Percentiles rank a stretch among this genome's conserved stretches.
phyloP scores from a whole-genome alignment of 2,797 vertebrate genomes.

The Naso thynnoides region DNA sequence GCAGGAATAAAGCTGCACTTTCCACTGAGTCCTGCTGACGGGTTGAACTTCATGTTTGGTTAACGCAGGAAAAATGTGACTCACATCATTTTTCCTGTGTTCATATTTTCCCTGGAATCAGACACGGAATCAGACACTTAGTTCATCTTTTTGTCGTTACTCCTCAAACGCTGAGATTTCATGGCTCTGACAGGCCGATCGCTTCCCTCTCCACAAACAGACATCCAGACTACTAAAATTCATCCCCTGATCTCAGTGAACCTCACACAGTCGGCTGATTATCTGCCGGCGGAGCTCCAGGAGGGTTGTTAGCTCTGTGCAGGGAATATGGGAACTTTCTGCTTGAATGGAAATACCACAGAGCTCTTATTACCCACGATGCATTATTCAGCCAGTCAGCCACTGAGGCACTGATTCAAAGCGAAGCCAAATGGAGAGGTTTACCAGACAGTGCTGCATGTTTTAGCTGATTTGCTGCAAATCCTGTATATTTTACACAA shows the following conservation, averaged over 20 bases:
- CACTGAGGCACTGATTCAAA: slow-evolving; percentile 1
- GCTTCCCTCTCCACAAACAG: neutral
- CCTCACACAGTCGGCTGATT: slow-evolving; percentile 17
- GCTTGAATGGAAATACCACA: slow-evolving; percentile 39
- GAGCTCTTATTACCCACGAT: slow-evolving; percentile 54
- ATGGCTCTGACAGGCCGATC: neutral
- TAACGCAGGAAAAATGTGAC: slow-evolving; percentile 14
- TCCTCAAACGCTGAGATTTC: neutral
- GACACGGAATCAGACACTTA: neutral
- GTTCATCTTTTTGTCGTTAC: neutral
- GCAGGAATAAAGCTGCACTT: slow-evolving; percentile 37
- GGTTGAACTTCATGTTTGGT: slow-evolving; percentile 1
- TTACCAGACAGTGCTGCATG: neutral
- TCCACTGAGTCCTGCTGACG: slow-evolving; percentile 29
- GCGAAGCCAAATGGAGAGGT: slow-evolving; percentile 10
- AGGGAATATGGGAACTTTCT: slow-evolving; percentile 43
- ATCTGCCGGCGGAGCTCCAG: neutral
- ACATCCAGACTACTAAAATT: neutral
- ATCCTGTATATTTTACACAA: slow-evolving; percentile 6
- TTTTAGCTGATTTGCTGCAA: slow-evolving; percentile 20
- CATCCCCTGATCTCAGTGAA: slow-evolving; percentile 20
- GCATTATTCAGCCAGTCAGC: slow-evolving; percentile 44
- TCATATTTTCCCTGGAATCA: slow-evolving; percentile 11
- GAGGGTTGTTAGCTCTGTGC: slow-evolving; percentile 21
- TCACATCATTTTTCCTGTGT: slow-evolving; percentile 27